Percentiles rank a stretch among this genome's conserved stretches.
Evolutionary conservation across 2,888 invertebrate species (phyloP).

Genomic region (Acanthosepion lycidas): DNA sequence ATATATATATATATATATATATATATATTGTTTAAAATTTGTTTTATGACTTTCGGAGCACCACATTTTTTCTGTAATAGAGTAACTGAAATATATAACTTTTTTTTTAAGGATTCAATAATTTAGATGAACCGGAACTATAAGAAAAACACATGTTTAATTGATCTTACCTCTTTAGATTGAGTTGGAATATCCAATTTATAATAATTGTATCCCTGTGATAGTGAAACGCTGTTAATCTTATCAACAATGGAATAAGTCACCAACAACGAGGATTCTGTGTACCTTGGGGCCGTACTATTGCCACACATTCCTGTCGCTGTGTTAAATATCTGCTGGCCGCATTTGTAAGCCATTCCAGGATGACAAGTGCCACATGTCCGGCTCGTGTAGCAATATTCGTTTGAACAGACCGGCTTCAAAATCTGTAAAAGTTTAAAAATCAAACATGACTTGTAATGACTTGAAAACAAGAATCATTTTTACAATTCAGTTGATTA

Average conservation of each 20-base stretch:
- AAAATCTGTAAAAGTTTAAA: background rate
- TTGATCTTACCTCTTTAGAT: background rate
- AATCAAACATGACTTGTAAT: background rate
- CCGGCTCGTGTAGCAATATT: conserved; percentile 36
- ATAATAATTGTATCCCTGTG: conserved; percentile 55
- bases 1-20: too few species aligned
- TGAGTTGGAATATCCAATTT: background rate
- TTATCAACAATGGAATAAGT: background rate
- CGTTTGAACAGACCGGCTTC: background rate
- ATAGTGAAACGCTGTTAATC: conserved; percentile 39
- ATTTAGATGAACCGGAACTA: too few species aligned
- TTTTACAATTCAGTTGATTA: too few species aligned
- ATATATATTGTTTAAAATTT: too few species aligned
- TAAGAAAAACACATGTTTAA: background rate
- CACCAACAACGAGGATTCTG: conserved; percentile 35
- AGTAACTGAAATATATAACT: too few species aligned
- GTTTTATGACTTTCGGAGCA: too few species aligned
- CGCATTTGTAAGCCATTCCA: conserved; percentile 35
- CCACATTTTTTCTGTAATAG: too few species aligned
- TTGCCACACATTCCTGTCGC: background rate
- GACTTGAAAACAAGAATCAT: too few species aligned
- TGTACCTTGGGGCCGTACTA: background rate
- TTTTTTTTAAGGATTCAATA: too few species aligned
- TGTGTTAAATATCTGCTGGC: background rate
- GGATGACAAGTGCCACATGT: background rate